Conservation (phyloP, 1,140 invertebrate genomes). For the Anastrepha obliqua region DNA sequence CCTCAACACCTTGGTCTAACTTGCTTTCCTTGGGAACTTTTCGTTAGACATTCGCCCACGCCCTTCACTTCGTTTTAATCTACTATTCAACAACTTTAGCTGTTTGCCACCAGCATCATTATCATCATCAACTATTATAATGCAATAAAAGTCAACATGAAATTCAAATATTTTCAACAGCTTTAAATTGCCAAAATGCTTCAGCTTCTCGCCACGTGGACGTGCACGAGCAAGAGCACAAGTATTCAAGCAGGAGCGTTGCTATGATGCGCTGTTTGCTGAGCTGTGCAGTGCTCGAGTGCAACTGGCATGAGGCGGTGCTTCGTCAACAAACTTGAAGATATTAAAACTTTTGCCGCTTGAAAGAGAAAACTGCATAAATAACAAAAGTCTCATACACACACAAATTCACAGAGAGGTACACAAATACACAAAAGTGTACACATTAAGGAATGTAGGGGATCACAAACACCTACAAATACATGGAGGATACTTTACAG, state of each 20-base stretch:
- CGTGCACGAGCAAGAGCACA: not conserved
- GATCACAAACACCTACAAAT: not conserved
- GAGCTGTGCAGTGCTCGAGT: not conserved
- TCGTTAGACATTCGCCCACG: not conserved
- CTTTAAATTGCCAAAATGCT: conserved; percentile 48
- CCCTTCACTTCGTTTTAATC: not conserved
- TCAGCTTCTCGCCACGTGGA: not conserved
- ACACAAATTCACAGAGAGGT: not conserved
- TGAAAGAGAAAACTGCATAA: conserved; percentile 44
- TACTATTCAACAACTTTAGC: conserved; percentile 43
- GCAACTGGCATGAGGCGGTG: conserved; percentile 34
- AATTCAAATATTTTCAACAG: conserved; percentile 52
- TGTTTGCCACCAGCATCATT: conserved; percentile 31
- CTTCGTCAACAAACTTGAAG: conserved; percentile 46
- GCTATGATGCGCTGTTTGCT: not conserved
- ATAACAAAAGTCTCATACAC: not conserved
- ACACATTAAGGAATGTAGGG: not conserved
- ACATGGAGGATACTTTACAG: not conserved
- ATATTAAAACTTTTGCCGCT: conserved; percentile 51
- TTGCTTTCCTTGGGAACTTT: not conserved
- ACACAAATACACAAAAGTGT: not conserved
- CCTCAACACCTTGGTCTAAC: conserved; percentile 29
- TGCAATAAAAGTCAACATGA: conserved; percentile 51
- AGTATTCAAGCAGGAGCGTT: not conserved
- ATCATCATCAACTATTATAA: conserved; percentile 49